Conservation (phyloP, 2,113 vertebrate species). For the Ceyx margarethae region DNA sequence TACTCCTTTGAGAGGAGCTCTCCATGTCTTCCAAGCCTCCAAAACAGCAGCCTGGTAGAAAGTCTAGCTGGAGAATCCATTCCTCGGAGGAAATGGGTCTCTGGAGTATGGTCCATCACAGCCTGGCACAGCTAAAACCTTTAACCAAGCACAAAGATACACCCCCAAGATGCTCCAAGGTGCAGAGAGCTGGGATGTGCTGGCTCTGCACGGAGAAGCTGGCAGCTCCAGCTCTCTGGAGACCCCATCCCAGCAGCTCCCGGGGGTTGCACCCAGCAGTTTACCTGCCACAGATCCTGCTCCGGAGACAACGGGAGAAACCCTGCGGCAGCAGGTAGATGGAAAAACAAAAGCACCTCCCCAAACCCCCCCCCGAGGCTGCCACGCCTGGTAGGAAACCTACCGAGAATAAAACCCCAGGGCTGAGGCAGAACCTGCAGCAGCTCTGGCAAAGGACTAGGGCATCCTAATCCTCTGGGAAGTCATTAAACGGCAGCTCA, state of each 20-base stretch:
- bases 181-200: too few species aligned
- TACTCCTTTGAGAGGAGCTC: not conserved
- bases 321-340: not conserved
- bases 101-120: not conserved
- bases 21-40: not conserved
- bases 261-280: too few species aligned
- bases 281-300: too few species aligned
- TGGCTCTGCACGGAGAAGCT: too few species aligned
- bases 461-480: constrained; percentile 2
- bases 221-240: too few species aligned
- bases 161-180: not conserved
- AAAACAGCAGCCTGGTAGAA: not conserved
- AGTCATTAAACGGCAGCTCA: constrained; percentile 2
- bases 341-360: not conserved
- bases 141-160: not conserved
- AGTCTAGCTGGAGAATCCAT: not conserved
- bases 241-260: too few species aligned
- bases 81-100: not conserved
- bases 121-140: not conserved
- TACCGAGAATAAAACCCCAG: constrained; percentile 12
- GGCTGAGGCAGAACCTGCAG: not conserved
- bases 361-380: not conserved
- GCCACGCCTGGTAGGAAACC: not conserved
- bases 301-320: too few species aligned
- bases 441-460: not conserved